Evolutionary conservation across 64 coral and sea anemone genomes (phyloP).

Genomic region (Orbicella faveolata): DNA sequence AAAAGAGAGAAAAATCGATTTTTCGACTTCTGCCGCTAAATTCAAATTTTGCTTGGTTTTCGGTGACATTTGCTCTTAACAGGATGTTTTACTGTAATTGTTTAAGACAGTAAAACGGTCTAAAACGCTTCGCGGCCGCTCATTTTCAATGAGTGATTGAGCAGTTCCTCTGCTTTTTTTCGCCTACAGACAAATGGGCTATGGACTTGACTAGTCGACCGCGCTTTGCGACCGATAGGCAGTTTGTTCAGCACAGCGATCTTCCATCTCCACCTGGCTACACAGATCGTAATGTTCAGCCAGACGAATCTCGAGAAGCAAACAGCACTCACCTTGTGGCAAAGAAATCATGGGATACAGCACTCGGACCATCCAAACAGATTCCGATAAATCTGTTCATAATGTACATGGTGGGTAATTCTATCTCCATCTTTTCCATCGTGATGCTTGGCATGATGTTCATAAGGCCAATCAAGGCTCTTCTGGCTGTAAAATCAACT

Average conservation of each 20-base stretch:
- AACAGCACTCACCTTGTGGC: conserved; percentile 87
- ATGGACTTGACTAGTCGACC: conserved; percentile 84
- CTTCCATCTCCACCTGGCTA: conserved; percentile 77
- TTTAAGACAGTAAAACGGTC: too few relatives aligned
- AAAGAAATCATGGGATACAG: conserved; percentile 99
- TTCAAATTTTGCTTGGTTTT: too few relatives aligned
- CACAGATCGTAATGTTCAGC: conserved; percentile 64
- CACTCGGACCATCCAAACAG: conserved; percentile 95
- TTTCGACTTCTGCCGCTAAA: too few relatives aligned
- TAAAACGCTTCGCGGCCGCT: too few relatives aligned
- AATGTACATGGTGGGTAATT: conserved; percentile 99
- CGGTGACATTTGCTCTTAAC: too few relatives aligned
- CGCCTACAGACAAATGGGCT: conserved; percentile 69
- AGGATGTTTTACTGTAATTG: too few relatives aligned
- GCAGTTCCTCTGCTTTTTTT: too few relatives aligned
- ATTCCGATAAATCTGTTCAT: conserved; percentile 98
- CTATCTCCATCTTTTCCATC: conserved; percentile 96
- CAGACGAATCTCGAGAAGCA: conserved; percentile 66
- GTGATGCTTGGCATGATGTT: conserved; percentile 99
- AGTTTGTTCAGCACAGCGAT: conserved; percentile 55
- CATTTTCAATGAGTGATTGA: too few relatives aligned
- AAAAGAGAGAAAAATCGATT: too few relatives aligned
- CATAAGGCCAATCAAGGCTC: conserved; percentile 88
- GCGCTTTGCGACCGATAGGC: conserved; percentile 57
- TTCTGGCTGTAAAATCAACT: conserved; percentile 91